phyloP scores from a whole-genome alignment of 2,888 invertebrate species.

The Isoperla grammatica region DNA sequence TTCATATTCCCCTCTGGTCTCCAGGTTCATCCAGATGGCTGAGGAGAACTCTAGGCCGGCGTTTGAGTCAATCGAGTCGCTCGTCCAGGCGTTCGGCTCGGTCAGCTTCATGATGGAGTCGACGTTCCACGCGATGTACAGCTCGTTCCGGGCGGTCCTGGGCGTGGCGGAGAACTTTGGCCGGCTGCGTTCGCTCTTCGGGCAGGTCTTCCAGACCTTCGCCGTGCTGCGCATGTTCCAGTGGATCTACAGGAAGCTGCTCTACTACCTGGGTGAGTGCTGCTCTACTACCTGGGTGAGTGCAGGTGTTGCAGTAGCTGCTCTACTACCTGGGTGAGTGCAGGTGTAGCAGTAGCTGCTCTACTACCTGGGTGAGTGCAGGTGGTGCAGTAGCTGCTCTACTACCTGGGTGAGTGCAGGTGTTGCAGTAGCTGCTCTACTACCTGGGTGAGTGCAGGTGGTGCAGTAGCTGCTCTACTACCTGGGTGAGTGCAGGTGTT shows the following conservation, averaged over 20 bases:
- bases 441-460: too few species aligned
- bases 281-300: too few species aligned
- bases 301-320: too few species aligned
- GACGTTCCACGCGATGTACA: conserved; percentile 91
- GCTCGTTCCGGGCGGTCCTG: conserved; percentile 90
- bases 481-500: too few species aligned
- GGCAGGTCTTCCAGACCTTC: conserved; percentile 82
- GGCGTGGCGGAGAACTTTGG: conserved; percentile 96
- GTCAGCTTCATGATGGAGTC: conserved; percentile 96
- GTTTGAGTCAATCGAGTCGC: conserved; percentile 90
- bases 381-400: too few species aligned
- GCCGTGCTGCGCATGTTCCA: conserved; percentile 72
- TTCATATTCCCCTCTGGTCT: too few species aligned
- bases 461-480: too few species aligned
- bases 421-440: too few species aligned
- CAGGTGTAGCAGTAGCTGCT: too few species aligned
- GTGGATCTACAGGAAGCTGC: conserved; percentile 73
- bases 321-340: too few species aligned
- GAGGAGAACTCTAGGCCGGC: conserved; percentile 89
- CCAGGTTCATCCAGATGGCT: conserved; percentile 50
- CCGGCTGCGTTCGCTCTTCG: conserved; percentile 72
- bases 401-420: too few species aligned
- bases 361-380: too few species aligned
- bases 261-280: conserved; percentile 57
- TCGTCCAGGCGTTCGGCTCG: conserved; percentile 87